phyloP scores from a whole-genome alignment of 1,140 invertebrate species.

The Chrysoperla carnea region DNA sequence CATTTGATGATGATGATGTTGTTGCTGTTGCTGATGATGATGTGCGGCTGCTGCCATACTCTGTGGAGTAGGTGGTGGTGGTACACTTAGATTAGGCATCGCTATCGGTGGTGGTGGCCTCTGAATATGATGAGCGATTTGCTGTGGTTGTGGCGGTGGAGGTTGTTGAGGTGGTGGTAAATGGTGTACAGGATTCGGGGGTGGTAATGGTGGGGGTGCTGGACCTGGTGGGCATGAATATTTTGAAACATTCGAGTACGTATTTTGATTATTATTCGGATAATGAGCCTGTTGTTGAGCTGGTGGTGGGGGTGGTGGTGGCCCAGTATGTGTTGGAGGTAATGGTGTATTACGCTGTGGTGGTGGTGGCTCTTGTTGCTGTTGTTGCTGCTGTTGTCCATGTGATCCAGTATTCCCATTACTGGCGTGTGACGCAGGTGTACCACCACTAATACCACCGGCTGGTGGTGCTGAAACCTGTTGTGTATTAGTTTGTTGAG shows the following conservation, averaged over 20 bases:
- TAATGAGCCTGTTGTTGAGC: not conserved
- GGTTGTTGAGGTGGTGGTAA: conserved; percentile 6
- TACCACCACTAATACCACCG: not conserved
- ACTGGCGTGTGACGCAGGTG: not conserved
- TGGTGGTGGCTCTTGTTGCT: not conserved
- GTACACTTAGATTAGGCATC: not conserved
- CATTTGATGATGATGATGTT: not conserved
- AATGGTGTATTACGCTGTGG: not conserved
- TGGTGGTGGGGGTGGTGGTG: not conserved
- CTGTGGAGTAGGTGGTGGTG: conserved; percentile 4
- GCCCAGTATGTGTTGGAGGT: not conserved
- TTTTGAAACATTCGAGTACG: not conserved
- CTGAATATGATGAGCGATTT: not conserved
- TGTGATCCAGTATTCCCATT: not conserved
- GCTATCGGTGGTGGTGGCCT: conserved; percentile 5
- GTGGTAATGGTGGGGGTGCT: conserved; percentile 6
- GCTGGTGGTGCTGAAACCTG: not conserved
- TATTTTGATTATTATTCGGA: not conserved
- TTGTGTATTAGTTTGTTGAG: not conserved
- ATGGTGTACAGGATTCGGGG: conserved; percentile 3
- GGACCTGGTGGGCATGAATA: conserved; percentile 2
- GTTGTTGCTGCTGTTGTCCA: not conserved
- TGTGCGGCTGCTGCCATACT: not conserved
- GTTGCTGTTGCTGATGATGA: not conserved
- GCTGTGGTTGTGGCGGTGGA: conserved; percentile 1